Percentiles rank a stretch among this genome's conserved stretches.
Evolutionary conservation across 2,113 vertebrate genomes (phyloP).

Genomic region (Myiozetetes cayanensis): DNA sequence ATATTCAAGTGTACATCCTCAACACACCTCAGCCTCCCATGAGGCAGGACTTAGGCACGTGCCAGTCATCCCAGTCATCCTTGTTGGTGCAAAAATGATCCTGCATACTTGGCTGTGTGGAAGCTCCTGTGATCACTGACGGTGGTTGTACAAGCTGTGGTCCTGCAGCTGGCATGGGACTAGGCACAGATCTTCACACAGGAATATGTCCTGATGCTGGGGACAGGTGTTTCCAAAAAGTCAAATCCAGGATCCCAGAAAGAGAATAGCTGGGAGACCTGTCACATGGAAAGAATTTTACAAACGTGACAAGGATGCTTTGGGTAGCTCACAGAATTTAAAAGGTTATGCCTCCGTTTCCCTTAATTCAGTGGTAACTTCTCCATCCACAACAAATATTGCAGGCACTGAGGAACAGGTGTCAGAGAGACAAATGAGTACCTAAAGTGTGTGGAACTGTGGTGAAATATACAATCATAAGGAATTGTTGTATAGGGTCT

Average conservation of each 20-base stretch:
- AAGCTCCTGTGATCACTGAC: background rate
- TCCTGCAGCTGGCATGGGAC: background rate
- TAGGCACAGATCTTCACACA: background rate
- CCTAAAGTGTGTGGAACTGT: background rate
- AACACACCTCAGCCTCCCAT: fast-evolving
- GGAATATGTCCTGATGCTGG: background rate
- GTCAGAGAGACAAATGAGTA: background rate
- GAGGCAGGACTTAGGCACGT: background rate
- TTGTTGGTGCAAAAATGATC: background rate
- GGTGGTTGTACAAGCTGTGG: fast-evolving
- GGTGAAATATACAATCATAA: background rate
- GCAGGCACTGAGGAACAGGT: background rate
- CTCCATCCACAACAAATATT: background rate
- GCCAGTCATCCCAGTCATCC: background rate
- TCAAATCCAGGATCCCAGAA: background rate
- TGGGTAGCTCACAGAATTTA: background rate
- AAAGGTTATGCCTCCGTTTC: background rate
- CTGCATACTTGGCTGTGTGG: too few relatives aligned
- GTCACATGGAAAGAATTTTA: background rate
- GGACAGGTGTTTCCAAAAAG: background rate
- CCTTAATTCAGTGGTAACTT: background rate
- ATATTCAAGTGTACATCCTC: background rate
- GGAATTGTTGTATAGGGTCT: background rate
- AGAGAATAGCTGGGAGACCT: background rate
- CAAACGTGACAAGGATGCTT: background rate